Evolutionary conservation across 2,888 invertebrate genomes (phyloP).

Genomic region (Nebria salina): DNA sequence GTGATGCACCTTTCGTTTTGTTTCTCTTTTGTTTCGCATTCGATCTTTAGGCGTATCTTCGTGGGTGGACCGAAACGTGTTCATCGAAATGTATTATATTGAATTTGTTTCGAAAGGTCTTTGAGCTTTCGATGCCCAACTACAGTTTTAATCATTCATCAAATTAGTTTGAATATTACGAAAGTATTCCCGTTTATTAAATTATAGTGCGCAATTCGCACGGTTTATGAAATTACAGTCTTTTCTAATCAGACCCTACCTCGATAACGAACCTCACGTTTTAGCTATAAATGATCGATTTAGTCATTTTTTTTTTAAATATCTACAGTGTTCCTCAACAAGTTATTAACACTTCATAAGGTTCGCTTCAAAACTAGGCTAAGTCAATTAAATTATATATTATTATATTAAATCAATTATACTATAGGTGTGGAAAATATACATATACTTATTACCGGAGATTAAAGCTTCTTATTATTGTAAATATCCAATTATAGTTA

Average conservation of each 20-base stretch:
- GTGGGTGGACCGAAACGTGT: constrained; percentile 16
- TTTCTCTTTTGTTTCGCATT: not conserved
- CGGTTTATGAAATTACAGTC: not conserved
- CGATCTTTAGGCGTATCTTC: not conserved
- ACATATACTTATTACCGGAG: not conserved
- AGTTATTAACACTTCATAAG: not conserved
- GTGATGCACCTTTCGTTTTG: not conserved
- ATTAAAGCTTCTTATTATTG: not conserved
- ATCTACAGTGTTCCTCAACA: not conserved
- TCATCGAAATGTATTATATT: not conserved
- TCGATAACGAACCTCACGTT: not conserved
- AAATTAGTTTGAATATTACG: too few relatives aligned
- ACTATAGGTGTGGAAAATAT: not conserved
- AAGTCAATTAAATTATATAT: not conserved
- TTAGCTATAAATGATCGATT: not conserved
- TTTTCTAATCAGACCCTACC: constrained; percentile 2
- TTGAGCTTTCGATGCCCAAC: too few relatives aligned
- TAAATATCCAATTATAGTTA: not conserved
- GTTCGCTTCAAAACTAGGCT: not conserved
- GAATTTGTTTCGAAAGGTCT: not conserved
- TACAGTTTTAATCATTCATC: too few relatives aligned
- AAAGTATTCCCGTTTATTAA: too few relatives aligned
- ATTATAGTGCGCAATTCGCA: not conserved
- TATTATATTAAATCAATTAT: not conserved
- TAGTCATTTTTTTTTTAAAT: too few relatives aligned